A percentile compares a stretch with the other conserved stretches of the same genome.
Conservation (phyloP, 2,888 invertebrate genomes). For the Venustoraphidia nigricollis region DNA sequence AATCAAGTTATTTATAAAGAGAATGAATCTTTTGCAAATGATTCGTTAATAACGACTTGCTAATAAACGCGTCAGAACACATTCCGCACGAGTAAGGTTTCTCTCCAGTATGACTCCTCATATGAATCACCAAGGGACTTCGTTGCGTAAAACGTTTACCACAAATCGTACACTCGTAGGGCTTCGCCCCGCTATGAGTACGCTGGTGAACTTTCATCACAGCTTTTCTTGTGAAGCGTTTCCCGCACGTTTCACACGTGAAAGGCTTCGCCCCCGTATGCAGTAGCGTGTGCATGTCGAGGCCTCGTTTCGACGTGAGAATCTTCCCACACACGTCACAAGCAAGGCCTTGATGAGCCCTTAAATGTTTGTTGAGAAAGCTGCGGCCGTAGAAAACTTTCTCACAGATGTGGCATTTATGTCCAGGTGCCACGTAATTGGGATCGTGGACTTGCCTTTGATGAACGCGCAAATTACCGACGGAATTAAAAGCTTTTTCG, state of each 20-base stretch:
- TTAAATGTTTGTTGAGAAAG: neutral
- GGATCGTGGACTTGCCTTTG: constrained; percentile 1
- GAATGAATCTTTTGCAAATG: constrained; percentile 4
- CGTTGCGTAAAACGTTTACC: constrained; percentile 31
- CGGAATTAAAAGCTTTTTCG: constrained; percentile 29
- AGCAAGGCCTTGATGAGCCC: constrained; percentile 21
- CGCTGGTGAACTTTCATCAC: constrained; percentile 29
- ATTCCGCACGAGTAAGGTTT: constrained; percentile 33
- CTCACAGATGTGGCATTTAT: constrained; percentile 12
- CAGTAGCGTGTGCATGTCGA: constrained; percentile 29
- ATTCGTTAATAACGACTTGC: constrained; percentile 2
- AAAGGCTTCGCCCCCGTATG: constrained; percentile 32
- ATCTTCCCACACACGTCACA: constrained; percentile 32
- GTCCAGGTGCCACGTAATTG: neutral
- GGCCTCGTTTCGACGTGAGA: constrained; percentile 27
- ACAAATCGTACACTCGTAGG: constrained; percentile 31
- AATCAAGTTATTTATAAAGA: no score
- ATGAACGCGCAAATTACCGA: neutral
- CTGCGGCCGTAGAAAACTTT: constrained; percentile 9
- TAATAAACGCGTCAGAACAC: constrained; percentile 25
- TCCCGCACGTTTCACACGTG: constrained; percentile 30
- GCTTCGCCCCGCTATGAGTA: constrained; percentile 33
- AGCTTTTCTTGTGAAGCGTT: constrained; percentile 30
- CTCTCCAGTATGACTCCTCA: constrained; percentile 17
- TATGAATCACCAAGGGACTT: constrained; percentile 30